A percentile compares a stretch with the other conserved stretches of the same genome.
phyloP scores from a whole-genome alignment of 92 coral and sea anemone species.

The Heliopora coerulea region DNA sequence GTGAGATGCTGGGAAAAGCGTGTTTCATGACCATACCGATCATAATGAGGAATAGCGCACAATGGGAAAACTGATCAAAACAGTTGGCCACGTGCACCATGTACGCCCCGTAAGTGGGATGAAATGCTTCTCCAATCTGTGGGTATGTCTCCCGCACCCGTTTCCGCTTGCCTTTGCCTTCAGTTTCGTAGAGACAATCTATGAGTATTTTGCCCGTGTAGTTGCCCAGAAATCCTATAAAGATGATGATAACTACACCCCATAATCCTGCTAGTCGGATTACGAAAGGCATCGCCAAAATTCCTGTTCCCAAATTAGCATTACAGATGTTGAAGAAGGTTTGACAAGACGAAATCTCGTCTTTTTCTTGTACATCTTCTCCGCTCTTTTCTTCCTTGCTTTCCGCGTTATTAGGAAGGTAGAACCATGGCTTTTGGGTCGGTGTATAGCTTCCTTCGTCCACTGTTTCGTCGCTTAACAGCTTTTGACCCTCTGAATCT shows the following conservation, averaged over 20 bases:
- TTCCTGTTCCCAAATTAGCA: constrained; percentile 62
- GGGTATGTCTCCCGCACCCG: constrained; percentile 54
- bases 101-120: constrained; percentile 50
- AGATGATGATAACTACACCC: constrained; percentile 55
- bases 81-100: constrained; percentile 61
- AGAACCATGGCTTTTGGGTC: constrained; percentile 53
- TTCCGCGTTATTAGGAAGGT: constrained; percentile 42
- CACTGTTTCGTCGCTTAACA: neutral
- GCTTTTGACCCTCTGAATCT: constrained; percentile 28
- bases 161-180: constrained; percentile 43
- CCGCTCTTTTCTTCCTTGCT: constrained; percentile 43
- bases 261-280: constrained; percentile 59
- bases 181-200: constrained; percentile 55
- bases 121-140: constrained; percentile 56
- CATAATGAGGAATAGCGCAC: constrained; percentile 54
- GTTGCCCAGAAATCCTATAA: constrained; percentile 57
- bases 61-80: constrained; percentile 61
- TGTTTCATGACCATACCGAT: constrained; percentile 55
- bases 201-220: constrained; percentile 57
- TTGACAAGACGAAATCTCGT: constrained; percentile 47
- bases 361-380: constrained; percentile 42
- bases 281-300: constrained; percentile 60
- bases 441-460: neutral
- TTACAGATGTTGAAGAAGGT: constrained; percentile 60
- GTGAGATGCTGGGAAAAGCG: constrained; percentile 48